Conservation (phyloP, 2,888 invertebrate genomes). For the Zelleria hepariella region DNA sequence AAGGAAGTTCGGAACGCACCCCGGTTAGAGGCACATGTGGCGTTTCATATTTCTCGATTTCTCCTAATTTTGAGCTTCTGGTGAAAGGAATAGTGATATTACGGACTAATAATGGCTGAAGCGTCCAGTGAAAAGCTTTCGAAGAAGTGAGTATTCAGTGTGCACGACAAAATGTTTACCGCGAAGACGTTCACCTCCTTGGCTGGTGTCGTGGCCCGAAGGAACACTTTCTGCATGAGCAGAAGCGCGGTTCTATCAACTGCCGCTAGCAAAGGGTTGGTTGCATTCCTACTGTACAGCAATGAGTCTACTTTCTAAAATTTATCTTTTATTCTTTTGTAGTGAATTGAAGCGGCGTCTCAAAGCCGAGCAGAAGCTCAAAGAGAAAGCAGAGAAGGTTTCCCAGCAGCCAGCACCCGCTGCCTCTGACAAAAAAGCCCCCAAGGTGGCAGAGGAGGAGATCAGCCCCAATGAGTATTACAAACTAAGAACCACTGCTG, state of each 20-base stretch:
- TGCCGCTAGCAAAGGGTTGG: conserved; percentile 53
- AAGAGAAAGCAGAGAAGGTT: conserved; percentile 88
- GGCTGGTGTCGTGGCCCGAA: conserved; percentile 21
- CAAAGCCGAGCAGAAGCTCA: conserved; percentile 94
- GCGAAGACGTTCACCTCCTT: conserved; percentile 29
- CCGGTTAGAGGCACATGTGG: neutral
- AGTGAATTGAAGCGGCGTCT: conserved; percentile 94
- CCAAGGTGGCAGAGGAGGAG: conserved; percentile 74
- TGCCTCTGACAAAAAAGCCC: conserved; percentile 39
- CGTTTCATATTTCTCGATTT: neutral
- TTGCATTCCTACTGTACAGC: conserved; percentile 13
- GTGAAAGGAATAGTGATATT: neutral
- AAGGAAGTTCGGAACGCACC: neutral
- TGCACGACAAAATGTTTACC: conserved; percentile 29
- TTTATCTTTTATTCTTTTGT: conserved; percentile 33
- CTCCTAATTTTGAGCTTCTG: neutral
- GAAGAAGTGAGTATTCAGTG: conserved; percentile 74
- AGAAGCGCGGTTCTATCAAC: conserved; percentile 36
- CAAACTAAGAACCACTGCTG: conserved; percentile 84
- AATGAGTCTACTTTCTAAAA: conserved; percentile 19
- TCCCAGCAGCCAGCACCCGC: conserved; percentile 56
- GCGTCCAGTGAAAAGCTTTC: conserved; percentile 72
- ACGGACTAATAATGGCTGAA: conserved; percentile 71
- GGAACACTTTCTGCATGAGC: conserved; percentile 29
- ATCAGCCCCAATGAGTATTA: conserved; percentile 97